phyloP scores from a whole-genome alignment of 2,888 invertebrate species.

The Tillus elongatus region DNA sequence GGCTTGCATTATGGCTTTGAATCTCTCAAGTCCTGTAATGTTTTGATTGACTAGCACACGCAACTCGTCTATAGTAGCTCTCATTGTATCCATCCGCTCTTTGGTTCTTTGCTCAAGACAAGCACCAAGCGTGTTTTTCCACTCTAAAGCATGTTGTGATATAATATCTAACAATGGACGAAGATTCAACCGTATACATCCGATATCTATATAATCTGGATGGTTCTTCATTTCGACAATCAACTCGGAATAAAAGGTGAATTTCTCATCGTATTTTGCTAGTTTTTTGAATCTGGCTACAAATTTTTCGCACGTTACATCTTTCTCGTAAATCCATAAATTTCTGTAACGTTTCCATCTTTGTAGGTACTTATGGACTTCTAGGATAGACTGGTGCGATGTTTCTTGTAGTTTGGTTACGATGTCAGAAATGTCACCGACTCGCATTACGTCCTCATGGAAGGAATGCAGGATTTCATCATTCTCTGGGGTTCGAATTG shows the following conservation, averaged over 20 bases:
- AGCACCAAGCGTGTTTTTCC: conserved; percentile 66
- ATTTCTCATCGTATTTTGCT: conserved; percentile 69
- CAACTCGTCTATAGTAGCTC: conserved; percentile 53
- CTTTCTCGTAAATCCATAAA: conserved; percentile 70
- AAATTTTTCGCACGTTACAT: conserved; percentile 67
- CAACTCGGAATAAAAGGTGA: conserved; percentile 72
- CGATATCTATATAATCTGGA: conserved; percentile 53
- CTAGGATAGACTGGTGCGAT: conserved; percentile 55
- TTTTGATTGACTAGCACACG: conserved; percentile 62
- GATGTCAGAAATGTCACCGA: conserved; percentile 59
- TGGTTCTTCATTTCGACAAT: conserved; percentile 46
- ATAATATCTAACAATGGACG: conserved; percentile 60
- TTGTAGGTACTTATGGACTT: conserved; percentile 51
- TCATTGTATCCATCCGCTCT: conserved; percentile 58
- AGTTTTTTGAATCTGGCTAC: conserved; percentile 54
- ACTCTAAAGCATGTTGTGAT: conserved; percentile 65
- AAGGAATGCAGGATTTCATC: conserved; percentile 60
- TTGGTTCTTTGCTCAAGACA: conserved; percentile 59
- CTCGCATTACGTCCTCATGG: conserved; percentile 68
- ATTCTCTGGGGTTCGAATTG: conserved; percentile 50
- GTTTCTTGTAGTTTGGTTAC: conserved; percentile 58
- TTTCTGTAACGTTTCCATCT: conserved; percentile 68
- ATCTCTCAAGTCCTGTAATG: conserved; percentile 69
- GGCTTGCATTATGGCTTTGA: conserved; percentile 77
- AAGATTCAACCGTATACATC: conserved; percentile 66